Conservation (phyloP, 2,888 invertebrate genomes). For the Acleris sparsana region DNA sequence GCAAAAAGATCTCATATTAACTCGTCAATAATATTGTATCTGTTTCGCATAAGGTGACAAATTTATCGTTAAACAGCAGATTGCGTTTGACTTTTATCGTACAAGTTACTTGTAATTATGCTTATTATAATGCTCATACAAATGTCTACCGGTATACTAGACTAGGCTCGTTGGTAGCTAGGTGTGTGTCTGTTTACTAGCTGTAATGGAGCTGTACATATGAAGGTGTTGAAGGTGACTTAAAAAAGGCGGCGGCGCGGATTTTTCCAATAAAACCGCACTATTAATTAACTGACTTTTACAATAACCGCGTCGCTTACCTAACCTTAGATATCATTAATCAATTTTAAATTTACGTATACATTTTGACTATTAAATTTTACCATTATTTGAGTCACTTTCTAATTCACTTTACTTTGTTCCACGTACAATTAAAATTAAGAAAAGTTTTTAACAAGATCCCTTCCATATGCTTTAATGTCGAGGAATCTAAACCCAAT, state of each 20-base stretch:
- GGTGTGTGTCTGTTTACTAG: slow-evolving; percentile 34
- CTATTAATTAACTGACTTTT: background rate
- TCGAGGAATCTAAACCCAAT: slow-evolving; percentile 4
- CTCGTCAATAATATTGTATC: too few relatives aligned
- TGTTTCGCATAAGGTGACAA: too few relatives aligned
- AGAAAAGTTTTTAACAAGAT: slow-evolving; percentile 6
- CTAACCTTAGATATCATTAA: slow-evolving; percentile 8
- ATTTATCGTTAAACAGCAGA: too few relatives aligned
- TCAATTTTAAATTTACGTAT: slow-evolving; percentile 24
- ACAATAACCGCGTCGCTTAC: slow-evolving; percentile 14
- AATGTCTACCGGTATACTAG: slow-evolving; percentile 31
- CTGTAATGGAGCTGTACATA: slow-evolving; percentile 32
- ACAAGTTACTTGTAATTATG: slow-evolving; percentile 4
- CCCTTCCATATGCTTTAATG: slow-evolving; percentile 30
- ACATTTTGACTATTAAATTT: background rate
- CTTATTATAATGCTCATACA: slow-evolving; percentile 30
- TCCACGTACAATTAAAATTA: background rate
- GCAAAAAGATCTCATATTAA: too few relatives aligned
- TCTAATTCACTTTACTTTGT: slow-evolving; percentile 5
- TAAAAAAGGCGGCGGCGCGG: slow-evolving; percentile 16
- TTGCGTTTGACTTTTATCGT: slow-evolving; percentile 1
- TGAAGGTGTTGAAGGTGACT: slow-evolving; percentile 11
- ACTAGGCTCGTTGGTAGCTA: slow-evolving; percentile 32
- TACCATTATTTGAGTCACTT: slow-evolving; percentile 19
- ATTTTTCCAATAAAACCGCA: background rate